These are phyloP conservation scores for Osmerus mordax DNA, from an alignment of 2,113 vertebrate genomes.

Conservation along the genomic window DNA sequence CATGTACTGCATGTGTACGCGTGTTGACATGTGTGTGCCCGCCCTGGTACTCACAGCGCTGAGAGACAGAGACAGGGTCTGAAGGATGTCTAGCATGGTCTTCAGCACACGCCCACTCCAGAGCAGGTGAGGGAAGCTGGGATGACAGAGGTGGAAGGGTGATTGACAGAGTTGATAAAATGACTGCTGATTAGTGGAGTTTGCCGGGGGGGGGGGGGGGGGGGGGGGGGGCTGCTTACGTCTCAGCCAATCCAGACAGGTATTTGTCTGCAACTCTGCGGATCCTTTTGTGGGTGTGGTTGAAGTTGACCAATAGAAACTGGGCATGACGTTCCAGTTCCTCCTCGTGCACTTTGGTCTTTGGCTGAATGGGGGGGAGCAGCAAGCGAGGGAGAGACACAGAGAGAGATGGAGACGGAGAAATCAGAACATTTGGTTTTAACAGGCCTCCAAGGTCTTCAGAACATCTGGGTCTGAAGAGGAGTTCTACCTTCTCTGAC, in stretches of 20 bases:
- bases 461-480: conserved; percentile 96
- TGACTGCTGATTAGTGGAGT: background rate
- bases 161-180: background rate
- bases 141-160: background rate
- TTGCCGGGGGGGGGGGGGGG: no score
- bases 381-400: background rate
- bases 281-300: conserved; percentile 96
- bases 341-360: conserved; percentile 94
- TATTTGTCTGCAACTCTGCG: conserved; percentile 96
- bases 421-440: background rate
- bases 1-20: no score
- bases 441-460: conserved; percentile 72
- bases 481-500: conserved; percentile 95
- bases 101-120: conserved; percentile 96
- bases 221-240: conserved; percentile 69
- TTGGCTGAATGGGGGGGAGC: conserved; percentile 71
- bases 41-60: conserved; percentile 81
- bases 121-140: conserved; percentile 91
- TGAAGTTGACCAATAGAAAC: conserved; percentile 93
- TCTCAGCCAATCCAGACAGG: conserved; percentile 92
- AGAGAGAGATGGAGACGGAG: background rate
- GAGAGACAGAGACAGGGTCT: conserved; percentile 91
- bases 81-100: conserved; percentile 96
- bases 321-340: conserved; percentile 93
- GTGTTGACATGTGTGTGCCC: no score